A percentile compares a stretch with the other conserved stretches of the same genome.
These are phyloP conservation scores for Pyrrhia umbra DNA, from an alignment of 2,888 invertebrate species.

Conservation along the genomic window DNA sequence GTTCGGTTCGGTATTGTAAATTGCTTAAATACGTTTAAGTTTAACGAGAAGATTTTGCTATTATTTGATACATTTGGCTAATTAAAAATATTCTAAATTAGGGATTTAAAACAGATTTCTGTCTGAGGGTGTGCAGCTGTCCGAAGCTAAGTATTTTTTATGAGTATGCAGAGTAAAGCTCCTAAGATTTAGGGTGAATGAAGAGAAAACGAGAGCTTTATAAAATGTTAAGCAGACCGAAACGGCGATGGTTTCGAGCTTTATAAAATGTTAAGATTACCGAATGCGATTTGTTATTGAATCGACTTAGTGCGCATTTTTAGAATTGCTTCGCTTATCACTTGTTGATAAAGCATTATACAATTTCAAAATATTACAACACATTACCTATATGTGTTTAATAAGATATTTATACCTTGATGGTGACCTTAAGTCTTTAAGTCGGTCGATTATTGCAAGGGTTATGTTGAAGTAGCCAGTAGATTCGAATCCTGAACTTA, in stretches of 20 bases:
- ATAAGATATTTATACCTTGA: conserved; percentile 70
- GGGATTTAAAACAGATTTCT: conserved; percentile 10
- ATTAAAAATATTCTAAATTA: not conserved
- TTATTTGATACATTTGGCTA: not conserved
- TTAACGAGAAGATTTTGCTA: not conserved
- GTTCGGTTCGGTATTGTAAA: not conserved
- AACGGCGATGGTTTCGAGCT: conserved; percentile 70
- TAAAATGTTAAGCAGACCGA: conserved; percentile 73
- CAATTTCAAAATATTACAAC: not conserved
- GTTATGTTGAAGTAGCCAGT: conserved; percentile 80
- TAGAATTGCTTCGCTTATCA: conserved; percentile 66
- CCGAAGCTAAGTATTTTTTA: conserved; percentile 8
- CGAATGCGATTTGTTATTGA: conserved; percentile 75
- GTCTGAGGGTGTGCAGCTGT: not conserved
- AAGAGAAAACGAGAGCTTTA: conserved; percentile 6
- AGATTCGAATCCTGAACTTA: conserved; percentile 80
- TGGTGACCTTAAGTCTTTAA: conserved; percentile 73
- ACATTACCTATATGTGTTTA: too few relatives aligned
- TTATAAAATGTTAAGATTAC: conserved; percentile 68
- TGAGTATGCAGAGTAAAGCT: conserved; percentile 8
- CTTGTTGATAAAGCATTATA: not conserved
- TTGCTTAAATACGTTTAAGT: not conserved
- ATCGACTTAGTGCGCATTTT: conserved; percentile 75
- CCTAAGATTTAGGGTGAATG: not conserved
- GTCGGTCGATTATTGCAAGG: conserved; percentile 88